Percentiles rank a stretch among this genome's conserved stretches.
Evolutionary conservation across 2,113 vertebrate genomes (phyloP).

Genomic region (Melozone crissalis): DNA sequence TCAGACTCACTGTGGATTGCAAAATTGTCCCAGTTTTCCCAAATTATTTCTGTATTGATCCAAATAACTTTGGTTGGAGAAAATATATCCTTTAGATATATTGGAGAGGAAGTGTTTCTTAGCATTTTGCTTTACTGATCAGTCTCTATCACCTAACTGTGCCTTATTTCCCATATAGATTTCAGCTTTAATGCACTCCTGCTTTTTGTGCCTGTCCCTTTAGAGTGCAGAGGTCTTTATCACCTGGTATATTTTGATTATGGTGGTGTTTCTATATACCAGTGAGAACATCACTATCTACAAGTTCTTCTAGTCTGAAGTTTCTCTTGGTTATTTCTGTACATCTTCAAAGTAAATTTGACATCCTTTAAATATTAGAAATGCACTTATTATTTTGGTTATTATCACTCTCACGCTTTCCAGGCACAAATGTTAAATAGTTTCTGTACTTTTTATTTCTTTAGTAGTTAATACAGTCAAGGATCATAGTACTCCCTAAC

Average conservation of each 20-base stretch:
- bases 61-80: not conserved
- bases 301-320: not conserved
- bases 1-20: not conserved
- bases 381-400: not conserved
- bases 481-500: not conserved
- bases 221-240: not conserved
- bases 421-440: not conserved
- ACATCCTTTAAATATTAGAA: not conserved
- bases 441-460: not conserved
- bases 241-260: not conserved
- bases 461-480: not conserved
- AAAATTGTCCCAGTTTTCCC: not conserved
- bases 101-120: not conserved
- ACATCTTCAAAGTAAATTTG: not conserved
- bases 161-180: not conserved
- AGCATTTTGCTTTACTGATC: not conserved
- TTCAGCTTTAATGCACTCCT: not conserved
- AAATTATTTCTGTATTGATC: not conserved
- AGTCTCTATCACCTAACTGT: not conserved
- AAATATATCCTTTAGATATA: not conserved
- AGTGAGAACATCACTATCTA: not conserved
- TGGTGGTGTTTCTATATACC: not conserved
- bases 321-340: not conserved
- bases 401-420: not conserved
- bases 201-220: not conserved